A percentile compares a stretch with the other conserved stretches of the same genome.
Evolutionary conservation across 2,113 vertebrate genomes (phyloP).

Genomic region (Centropristis striata): DNA sequence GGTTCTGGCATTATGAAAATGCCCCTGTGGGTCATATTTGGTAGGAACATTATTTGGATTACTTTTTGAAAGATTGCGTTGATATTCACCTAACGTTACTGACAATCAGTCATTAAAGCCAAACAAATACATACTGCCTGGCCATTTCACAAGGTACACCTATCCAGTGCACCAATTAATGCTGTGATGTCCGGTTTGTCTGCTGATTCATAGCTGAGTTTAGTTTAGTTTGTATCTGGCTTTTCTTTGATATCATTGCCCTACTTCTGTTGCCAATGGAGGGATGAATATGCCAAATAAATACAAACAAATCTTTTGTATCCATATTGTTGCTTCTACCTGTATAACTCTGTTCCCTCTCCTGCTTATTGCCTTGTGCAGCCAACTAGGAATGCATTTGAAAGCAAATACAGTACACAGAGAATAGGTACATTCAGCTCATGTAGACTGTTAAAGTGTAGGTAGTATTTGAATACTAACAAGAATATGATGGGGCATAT

Average conservation of each 20-base stretch:
- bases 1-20: too few relatives aligned
- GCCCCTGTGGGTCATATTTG: too few relatives aligned
- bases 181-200: too few relatives aligned
- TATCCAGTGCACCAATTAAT: too few relatives aligned
- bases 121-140: too few relatives aligned
- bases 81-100: too few relatives aligned
- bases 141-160: neutral
- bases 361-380: neutral
- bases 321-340: neutral
- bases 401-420: neutral
- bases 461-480: neutral
- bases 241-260: conserved; percentile 7
- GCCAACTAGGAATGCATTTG: neutral
- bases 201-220: neutral
- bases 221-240: conserved; percentile 7
- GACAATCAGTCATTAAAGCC: too few relatives aligned
- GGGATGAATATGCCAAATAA: neutral
- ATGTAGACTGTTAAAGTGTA: neutral
- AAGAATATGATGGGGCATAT: neutral
- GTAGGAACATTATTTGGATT: too few relatives aligned
- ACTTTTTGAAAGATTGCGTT: too few relatives aligned
- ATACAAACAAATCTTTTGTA: conserved; percentile 2
- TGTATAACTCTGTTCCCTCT: neutral
- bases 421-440: neutral
- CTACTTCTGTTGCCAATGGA: neutral